Evolutionary conservation across 2,113 vertebrate species (phyloP).

Genomic region (Hystrix brachyura): DNA sequence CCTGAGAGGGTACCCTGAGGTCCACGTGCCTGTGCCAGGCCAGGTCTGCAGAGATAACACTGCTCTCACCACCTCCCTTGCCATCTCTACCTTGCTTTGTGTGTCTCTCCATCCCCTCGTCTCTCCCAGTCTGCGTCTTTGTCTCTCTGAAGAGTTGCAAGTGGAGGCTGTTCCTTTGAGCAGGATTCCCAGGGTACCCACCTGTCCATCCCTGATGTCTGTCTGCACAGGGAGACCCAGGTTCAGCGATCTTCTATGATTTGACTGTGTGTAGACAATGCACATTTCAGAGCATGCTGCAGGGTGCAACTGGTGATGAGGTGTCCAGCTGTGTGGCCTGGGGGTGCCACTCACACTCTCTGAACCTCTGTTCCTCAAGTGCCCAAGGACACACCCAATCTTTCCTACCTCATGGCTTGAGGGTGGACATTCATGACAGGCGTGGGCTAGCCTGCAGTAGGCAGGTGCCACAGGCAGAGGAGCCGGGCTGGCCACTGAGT

Average conservation of each 20-base stretch:
- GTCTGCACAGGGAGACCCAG: neutral
- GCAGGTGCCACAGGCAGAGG: neutral
- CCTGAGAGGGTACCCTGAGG: neutral
- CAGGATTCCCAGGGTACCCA: too few relatives aligned
- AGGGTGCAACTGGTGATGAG: neutral
- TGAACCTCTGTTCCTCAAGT: neutral
- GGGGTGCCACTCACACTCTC: too few relatives aligned
- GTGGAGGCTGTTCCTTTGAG: neutral
- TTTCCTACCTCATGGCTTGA: too few relatives aligned
- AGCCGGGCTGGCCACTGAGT: neutral
- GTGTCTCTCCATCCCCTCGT: neutral
- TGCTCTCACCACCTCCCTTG: neutral
- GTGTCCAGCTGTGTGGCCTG: neutral
- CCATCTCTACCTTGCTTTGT: too few relatives aligned
- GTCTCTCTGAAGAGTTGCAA: neutral
- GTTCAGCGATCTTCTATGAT: neutral
- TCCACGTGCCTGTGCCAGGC: neutral
- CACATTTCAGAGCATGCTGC: too few relatives aligned
- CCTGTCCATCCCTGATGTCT: neutral
- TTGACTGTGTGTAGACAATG: neutral
- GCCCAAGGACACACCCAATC: neutral
- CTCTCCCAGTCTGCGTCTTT: neutral
- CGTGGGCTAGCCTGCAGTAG: neutral
- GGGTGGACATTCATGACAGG: neutral
- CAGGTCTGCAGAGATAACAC: neutral